These are phyloP conservation scores for Pseudoatta argentina DNA, from an alignment of 1,140 invertebrate genomes.

Conservation along the genomic window DNA sequence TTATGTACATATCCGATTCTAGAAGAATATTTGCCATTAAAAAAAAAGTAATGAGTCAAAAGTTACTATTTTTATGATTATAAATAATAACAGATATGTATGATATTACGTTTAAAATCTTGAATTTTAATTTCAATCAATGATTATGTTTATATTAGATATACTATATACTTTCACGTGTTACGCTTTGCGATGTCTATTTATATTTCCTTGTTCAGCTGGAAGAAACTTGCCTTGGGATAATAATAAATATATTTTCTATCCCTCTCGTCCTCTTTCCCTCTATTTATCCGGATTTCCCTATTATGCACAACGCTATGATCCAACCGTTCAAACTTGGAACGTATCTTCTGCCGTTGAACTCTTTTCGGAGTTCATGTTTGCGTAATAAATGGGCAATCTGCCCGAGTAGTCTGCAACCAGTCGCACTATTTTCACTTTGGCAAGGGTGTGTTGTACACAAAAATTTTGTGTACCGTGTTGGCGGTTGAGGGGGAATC, in stretches of 20 bases:
- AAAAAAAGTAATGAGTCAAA: background rate
- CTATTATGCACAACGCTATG: constrained; percentile 30
- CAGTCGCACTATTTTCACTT: constrained; percentile 50
- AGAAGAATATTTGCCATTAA: background rate
- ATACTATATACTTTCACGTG: background rate
- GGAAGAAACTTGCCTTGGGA: background rate
- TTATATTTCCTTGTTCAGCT: background rate
- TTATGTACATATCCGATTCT: no score
- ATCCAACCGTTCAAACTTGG: constrained; percentile 41
- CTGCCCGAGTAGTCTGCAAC: constrained; percentile 14
- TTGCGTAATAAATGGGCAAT: constrained; percentile 57
- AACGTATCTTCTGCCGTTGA: constrained; percentile 39
- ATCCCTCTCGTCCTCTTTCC: background rate
- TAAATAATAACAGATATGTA: background rate
- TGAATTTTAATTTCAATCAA: background rate
- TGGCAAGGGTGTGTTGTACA: constrained; percentile 49
- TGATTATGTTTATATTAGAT: background rate
- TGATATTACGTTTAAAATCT: background rate
- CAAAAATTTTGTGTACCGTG: constrained; percentile 35
- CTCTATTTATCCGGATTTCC: constrained; percentile 17
- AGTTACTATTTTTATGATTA: background rate
- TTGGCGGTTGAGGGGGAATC: constrained; percentile 3
- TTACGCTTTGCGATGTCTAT: background rate
- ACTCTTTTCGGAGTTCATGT: constrained; percentile 43
- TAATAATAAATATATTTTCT: constrained; percentile 36